These are phyloP conservation scores for Benthosema pterotum DNA, from an alignment of 2,797 vertebrate species.

Conservation along the genomic window DNA sequence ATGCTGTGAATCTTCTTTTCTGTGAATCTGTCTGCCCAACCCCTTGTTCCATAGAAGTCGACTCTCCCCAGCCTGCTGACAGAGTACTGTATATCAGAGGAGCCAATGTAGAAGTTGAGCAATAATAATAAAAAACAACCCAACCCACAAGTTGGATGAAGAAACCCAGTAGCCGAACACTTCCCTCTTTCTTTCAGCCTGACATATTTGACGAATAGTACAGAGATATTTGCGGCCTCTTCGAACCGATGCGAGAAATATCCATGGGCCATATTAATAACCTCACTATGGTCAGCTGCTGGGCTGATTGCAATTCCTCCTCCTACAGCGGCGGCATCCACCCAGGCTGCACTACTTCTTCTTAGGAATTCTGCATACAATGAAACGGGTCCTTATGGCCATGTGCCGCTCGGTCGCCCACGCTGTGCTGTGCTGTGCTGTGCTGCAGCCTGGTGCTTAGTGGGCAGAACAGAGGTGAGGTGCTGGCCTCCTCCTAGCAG, in stretches of 20 bases:
- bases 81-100: constrained; percentile 12
- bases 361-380: not conserved
- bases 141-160: not conserved
- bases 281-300: not conserved
- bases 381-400: not conserved
- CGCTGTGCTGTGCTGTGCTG: too few relatives aligned
- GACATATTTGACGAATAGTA: not conserved
- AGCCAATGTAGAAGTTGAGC: constrained; percentile 17
- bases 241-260: constrained; percentile 1
- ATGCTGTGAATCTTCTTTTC: too few relatives aligned
- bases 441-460: not conserved
- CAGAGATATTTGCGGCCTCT: constrained; percentile 7
- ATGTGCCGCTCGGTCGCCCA: constrained; percentile 4
- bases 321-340: too few relatives aligned
- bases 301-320: constrained; percentile 27
- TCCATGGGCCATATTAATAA: constrained; percentile 29
- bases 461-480: constrained; percentile 7
- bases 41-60: constrained; percentile 7
- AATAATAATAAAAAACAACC: constrained; percentile 32
- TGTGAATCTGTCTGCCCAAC: not conserved
- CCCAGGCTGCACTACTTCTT: not conserved
- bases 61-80: constrained; percentile 2
- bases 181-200: constrained; percentile 13
- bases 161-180: constrained; percentile 9
- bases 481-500: too few relatives aligned